These are phyloP conservation scores for Cosmopolites sordidus DNA, from an alignment of 2,888 invertebrate genomes.

Conservation along the genomic window DNA sequence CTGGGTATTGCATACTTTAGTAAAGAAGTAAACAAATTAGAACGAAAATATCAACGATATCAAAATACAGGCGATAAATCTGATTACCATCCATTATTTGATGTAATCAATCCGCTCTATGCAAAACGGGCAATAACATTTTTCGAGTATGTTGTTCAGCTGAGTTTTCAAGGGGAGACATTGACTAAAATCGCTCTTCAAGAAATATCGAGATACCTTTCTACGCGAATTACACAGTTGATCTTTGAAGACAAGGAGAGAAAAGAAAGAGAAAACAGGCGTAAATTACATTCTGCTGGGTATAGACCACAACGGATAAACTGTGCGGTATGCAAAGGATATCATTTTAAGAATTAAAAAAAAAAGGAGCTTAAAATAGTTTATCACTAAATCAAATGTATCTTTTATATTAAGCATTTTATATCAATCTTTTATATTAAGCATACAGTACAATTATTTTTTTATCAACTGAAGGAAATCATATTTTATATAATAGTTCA, in stretches of 20 bases:
- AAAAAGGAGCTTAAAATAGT: too few species aligned
- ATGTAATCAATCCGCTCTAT: slow-evolving; percentile 22
- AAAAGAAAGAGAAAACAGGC: slow-evolving; percentile 13
- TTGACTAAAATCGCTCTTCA: slow-evolving; percentile 24
- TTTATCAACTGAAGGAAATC: too few species aligned
- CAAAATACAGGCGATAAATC: slow-evolving; percentile 21
- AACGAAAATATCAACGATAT: slow-evolving; percentile 28
- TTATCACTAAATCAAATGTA: too few species aligned
- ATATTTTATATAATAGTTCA: too few species aligned
- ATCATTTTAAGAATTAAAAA: slow-evolving; percentile 27
- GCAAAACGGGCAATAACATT: slow-evolving; percentile 22
- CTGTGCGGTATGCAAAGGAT: slow-evolving; percentile 30
- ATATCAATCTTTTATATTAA: too few species aligned
- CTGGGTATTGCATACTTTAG: slow-evolving; percentile 20
- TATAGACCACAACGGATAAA: slow-evolving; percentile 12
- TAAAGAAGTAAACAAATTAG: slow-evolving; percentile 24
- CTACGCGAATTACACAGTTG: slow-evolving; percentile 28
- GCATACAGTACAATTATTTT: too few species aligned
- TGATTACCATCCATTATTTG: slow-evolving; percentile 27
- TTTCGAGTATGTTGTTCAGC: slow-evolving; percentile 26
- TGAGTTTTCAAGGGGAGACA: slow-evolving; percentile 22
- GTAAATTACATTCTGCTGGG: slow-evolving; percentile 20
- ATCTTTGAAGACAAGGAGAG: slow-evolving; percentile 22
- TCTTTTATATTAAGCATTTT: too few species aligned
- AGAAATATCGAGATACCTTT: slow-evolving; percentile 32